Evolutionary conservation across 1,140 invertebrate genomes (phyloP).

Genomic region (Uloborus diversus): DNA sequence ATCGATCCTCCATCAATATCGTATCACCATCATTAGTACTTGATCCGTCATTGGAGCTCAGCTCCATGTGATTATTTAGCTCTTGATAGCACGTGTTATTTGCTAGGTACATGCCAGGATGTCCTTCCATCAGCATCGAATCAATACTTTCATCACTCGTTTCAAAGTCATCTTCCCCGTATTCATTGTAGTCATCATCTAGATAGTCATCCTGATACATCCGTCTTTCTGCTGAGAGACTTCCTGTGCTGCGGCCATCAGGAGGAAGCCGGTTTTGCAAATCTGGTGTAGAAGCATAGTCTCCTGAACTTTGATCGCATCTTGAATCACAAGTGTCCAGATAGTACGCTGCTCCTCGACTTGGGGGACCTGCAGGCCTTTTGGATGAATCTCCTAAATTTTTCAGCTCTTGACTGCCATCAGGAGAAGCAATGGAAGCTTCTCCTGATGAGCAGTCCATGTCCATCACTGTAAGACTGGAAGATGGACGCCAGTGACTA

Average conservation of each 20-base stretch:
- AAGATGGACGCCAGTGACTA: slow-evolving; percentile 63
- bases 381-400: neutral
- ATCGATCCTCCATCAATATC: slow-evolving; percentile 55
- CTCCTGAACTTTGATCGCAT: slow-evolving; percentile 36
- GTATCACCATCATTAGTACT: slow-evolving; percentile 57
- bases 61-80: slow-evolving; percentile 61
- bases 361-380: slow-evolving; percentile 40
- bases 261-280: slow-evolving; percentile 61
- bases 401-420: slow-evolving; percentile 35
- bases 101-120: slow-evolving; percentile 64
- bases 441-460: slow-evolving; percentile 37
- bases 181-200: slow-evolving; percentile 59
- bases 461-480: slow-evolving; percentile 58
- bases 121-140: slow-evolving; percentile 67
- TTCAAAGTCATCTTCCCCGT: slow-evolving; percentile 62
- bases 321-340: slow-evolving; percentile 46
- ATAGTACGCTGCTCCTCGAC: slow-evolving; percentile 48
- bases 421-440: slow-evolving; percentile 25
- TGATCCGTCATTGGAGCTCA: slow-evolving; percentile 57
- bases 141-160: slow-evolving; percentile 67
- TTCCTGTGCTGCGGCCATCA: slow-evolving; percentile 65
- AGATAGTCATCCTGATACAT: slow-evolving; percentile 52
- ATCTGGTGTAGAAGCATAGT: slow-evolving; percentile 41
- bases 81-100: slow-evolving; percentile 66
- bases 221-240: slow-evolving; percentile 62